These are phyloP conservation scores for Latrodectus hesperus DNA, from an alignment of 2,888 invertebrate genomes.

Conservation along the genomic window DNA sequence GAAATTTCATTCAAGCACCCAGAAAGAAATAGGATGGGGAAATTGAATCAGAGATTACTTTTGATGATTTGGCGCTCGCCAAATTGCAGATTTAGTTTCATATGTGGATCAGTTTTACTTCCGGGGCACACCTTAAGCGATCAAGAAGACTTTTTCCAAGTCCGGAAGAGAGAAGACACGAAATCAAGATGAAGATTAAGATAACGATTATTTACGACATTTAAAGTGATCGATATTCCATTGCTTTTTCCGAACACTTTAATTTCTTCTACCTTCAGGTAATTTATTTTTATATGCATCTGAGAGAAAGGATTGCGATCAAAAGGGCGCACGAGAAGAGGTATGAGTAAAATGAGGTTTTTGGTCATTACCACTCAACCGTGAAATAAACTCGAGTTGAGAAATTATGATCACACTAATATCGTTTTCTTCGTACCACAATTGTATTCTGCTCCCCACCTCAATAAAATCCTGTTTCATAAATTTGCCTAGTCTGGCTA, in stretches of 20 bases:
- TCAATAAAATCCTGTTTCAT: too few species aligned
- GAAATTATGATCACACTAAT: slow-evolving; percentile 56
- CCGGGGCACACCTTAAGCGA: slow-evolving; percentile 55
- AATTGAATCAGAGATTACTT: too few species aligned
- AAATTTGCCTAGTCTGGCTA: too few species aligned
- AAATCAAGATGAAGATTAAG: slow-evolving; percentile 46
- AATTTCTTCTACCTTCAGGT: slow-evolving; percentile 5
- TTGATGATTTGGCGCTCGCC: slow-evolving; percentile 30
- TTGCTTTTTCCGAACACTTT: slow-evolving; percentile 8
- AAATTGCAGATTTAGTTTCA: slow-evolving; percentile 18
- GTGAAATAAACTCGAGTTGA: slow-evolving; percentile 62
- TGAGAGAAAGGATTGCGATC: slow-evolving; percentile 26
- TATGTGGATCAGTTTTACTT: slow-evolving; percentile 28
- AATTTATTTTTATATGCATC: not conserved
- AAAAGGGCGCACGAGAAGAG: slow-evolving; percentile 35
- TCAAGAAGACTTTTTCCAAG: slow-evolving; percentile 23
- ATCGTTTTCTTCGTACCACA: not conserved
- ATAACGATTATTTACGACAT: slow-evolving; percentile 57
- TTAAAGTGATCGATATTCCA: slow-evolving; percentile 64
- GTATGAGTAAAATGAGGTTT: slow-evolving; percentile 21
- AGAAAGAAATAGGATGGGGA: too few species aligned
- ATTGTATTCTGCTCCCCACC: too few species aligned
- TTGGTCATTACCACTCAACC: slow-evolving; percentile 57
- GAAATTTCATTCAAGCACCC: too few species aligned
- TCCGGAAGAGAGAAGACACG: slow-evolving; percentile 56